phyloP scores from a whole-genome alignment of 2,113 vertebrate genomes.

The Alces alces region DNA sequence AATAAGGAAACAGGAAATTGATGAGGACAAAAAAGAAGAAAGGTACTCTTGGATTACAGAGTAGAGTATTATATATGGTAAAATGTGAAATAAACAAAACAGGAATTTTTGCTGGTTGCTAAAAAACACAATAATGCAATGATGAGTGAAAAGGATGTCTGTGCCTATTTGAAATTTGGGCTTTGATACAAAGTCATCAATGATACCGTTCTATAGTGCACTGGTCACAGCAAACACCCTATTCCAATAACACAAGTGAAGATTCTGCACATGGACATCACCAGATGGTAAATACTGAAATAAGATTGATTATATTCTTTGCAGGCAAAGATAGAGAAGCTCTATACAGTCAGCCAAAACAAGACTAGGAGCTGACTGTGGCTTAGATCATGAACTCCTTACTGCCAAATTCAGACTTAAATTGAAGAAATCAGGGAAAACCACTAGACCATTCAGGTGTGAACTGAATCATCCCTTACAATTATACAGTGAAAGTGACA shows the following conservation, averaged over 20 bases:
- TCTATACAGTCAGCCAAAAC: not conserved
- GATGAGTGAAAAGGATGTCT: not conserved
- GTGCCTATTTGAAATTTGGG: not conserved
- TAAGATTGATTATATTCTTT: not conserved
- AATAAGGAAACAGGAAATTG: not conserved
- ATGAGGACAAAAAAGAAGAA: not conserved
- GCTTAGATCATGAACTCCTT: not conserved
- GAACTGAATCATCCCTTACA: not conserved
- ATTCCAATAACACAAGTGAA: not conserved
- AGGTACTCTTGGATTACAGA: not conserved
- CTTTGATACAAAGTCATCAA: not conserved
- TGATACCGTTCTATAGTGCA: not conserved
- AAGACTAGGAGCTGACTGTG: not conserved
- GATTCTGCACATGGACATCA: not conserved
- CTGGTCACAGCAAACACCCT: not conserved
- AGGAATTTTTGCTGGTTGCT: not conserved
- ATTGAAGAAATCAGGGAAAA: not conserved
- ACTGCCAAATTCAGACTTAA: not conserved
- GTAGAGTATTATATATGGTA: not conserved
- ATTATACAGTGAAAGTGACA: not conserved
- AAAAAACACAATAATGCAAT: not conserved
- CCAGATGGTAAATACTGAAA: not conserved
- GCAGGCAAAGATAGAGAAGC: not conserved
- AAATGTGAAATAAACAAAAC: not conserved
- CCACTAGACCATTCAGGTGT: not conserved